phyloP scores from a whole-genome alignment of 2,888 invertebrate genomes.

The Arge pagana region DNA sequence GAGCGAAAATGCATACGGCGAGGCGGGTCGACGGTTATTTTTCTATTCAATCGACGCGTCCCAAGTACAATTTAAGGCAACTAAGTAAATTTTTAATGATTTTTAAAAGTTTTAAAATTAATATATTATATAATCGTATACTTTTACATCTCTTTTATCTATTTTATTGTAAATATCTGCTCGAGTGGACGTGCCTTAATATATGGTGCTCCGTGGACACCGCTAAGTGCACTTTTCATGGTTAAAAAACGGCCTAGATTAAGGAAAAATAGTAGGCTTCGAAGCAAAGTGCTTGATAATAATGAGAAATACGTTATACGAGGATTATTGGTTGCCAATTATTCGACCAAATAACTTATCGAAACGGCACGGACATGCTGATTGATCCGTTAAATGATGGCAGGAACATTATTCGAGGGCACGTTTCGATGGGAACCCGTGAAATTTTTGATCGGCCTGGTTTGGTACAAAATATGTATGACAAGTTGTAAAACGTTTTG shows the following conservation, averaged over 20 bases:
- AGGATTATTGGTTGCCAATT: slow-evolving; percentile 52
- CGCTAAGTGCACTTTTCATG: slow-evolving; percentile 56
- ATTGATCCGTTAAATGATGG: slow-evolving; percentile 52
- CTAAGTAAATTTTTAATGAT: too few relatives aligned
- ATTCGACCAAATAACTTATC: slow-evolving; percentile 51
- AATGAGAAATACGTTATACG: slow-evolving; percentile 41
- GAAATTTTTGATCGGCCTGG: slow-evolving; percentile 55
- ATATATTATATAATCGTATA: not conserved
- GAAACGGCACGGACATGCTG: too few relatives aligned
- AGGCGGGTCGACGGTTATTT: too few relatives aligned
- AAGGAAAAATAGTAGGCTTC: slow-evolving; percentile 44
- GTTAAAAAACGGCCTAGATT: slow-evolving; percentile 54
- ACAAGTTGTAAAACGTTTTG: slow-evolving; percentile 55
- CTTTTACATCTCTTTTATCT: slow-evolving; percentile 5
- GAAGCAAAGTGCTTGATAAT: slow-evolving; percentile 45
- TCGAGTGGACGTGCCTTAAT: slow-evolving; percentile 52
- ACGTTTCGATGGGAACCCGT: slow-evolving; percentile 42
- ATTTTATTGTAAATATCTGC: slow-evolving; percentile 51
- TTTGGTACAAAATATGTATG: slow-evolving; percentile 56
- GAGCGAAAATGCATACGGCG: too few relatives aligned
- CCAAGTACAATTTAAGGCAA: too few relatives aligned
- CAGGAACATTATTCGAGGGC: slow-evolving; percentile 53
- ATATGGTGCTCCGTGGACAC: slow-evolving; percentile 56
- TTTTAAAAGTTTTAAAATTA: too few relatives aligned
- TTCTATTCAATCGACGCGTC: too few relatives aligned